phyloP scores from a whole-genome alignment of 2,113 vertebrate species.

The Syngnathoides biaculeatus region DNA sequence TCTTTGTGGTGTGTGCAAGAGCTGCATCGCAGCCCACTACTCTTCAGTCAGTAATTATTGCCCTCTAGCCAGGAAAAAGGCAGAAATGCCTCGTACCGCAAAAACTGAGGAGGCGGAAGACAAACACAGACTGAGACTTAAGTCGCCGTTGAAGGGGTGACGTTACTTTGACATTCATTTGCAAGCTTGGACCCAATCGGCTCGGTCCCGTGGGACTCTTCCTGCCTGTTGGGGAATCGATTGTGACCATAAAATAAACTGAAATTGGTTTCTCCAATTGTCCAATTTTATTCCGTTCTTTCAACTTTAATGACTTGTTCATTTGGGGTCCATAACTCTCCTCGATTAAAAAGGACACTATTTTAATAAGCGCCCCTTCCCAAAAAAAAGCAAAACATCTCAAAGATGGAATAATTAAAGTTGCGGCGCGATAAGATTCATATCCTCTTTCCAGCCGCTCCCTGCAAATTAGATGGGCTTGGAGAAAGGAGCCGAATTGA shows the following conservation, averaged over 20 bases:
- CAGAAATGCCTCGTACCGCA: slow-evolving; percentile 51
- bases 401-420: slow-evolving; percentile 77
- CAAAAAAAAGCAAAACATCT: slow-evolving; percentile 52
- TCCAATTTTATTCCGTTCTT: slow-evolving; percentile 66
- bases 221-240: slow-evolving; percentile 20
- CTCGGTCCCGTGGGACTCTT: slow-evolving; percentile 15
- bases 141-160: slow-evolving; percentile 30
- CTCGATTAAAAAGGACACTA: slow-evolving; percentile 73
- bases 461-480: slow-evolving; percentile 55
- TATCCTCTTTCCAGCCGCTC: slow-evolving; percentile 52
- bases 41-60: slow-evolving; percentile 67
- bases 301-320: slow-evolving; percentile 68
- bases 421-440: slow-evolving; percentile 69
- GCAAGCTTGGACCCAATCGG: slow-evolving; percentile 30
- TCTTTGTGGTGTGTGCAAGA: slow-evolving; percentile 68
- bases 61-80: slow-evolving; percentile 56
- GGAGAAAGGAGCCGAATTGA: slow-evolving; percentile 28
- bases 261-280: slow-evolving; percentile 47
- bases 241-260: slow-evolving; percentile 25
- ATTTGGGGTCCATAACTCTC: slow-evolving; percentile 62
- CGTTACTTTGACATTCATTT: slow-evolving; percentile 40
- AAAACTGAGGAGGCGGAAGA: slow-evolving; percentile 33
- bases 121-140: slow-evolving; percentile 15
- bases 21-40: slow-evolving; percentile 49
- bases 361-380: slow-evolving; percentile 65